Base-by-base conservation (phyloP, 2,113 vertebrate species). In the Procavia capensis region DNA sequence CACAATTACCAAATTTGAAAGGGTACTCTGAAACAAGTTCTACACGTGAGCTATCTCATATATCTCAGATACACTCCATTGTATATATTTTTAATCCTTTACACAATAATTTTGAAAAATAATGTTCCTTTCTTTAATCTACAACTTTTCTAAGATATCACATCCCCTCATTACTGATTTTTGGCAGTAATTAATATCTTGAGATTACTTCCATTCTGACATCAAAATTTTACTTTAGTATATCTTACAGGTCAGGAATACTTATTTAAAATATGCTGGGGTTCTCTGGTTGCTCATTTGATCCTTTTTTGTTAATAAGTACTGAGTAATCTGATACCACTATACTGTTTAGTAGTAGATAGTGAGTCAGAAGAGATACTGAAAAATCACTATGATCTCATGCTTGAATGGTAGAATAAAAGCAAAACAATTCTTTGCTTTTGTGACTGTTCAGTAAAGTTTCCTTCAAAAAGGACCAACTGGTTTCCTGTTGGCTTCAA, bases 361-460 rank as follows among this genome's bases (percentile, higher is more conserved):
- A 72, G 29, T 90, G 94, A 96, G 74, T 95, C 88, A 93, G 85
- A 93, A 89, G 43, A 85, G 76, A 93, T 85, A 93, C 0, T 43
- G 74, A 96, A 95, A 81, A 31, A 91, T 34, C 70, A 57, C 41
- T 83, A 68, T 86, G 87, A 94, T 63, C 80, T 96, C 90, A 93
- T 72, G 59, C 84, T 59, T 96, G 57, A 89, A 70, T 70, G 50
- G 36, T 81, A 59, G 43, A 87, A 80, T 86, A 80, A 95, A 36
- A 45, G 86, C 25, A 94, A 93, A 95, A 75, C 50, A 93, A 95
- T 61, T 81, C 36, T 85, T 92, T 93, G 93, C 95, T 92, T 72
- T 93, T 85, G 31, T 78, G 57, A 80, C n/a, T 94, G 13, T 72
- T 87, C 31, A 31, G 79, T 92, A 24, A 84, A 82, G 45, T 88